phyloP scores from a whole-genome alignment of 2,797 vertebrate genomes.

The Sebastes cheni region DNA sequence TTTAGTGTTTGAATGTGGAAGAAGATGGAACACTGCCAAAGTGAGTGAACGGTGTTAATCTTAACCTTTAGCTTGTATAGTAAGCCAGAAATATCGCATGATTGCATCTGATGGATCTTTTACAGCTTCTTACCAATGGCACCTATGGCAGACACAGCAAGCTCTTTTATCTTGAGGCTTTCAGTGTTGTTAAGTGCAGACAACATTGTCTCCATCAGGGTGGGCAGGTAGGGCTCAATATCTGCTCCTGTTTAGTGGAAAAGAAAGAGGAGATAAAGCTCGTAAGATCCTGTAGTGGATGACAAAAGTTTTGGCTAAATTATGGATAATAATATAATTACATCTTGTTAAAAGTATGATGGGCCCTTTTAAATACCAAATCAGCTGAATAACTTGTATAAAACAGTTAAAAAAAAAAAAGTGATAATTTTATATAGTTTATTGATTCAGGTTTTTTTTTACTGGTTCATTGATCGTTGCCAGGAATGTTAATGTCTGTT shows the following conservation, averaged over 20 bases:
- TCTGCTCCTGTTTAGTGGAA: slow-evolving; percentile 76
- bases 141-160: slow-evolving; percentile 88
- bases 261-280: neutral
- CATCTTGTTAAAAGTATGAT: neutral
- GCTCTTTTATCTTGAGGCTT: slow-evolving; percentile 86
- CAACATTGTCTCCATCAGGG: slow-evolving; percentile 91
- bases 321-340: neutral
- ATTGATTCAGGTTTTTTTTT: neutral
- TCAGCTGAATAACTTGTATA: neutral
- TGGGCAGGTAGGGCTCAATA: slow-evolving; percentile 88
- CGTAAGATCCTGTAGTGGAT: neutral
- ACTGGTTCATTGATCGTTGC: neutral
- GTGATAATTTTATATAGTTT: neutral
- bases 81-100: neutral
- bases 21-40: neutral
- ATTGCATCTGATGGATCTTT: neutral
- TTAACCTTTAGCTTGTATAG: neutral
- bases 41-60: neutral
- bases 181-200: slow-evolving; percentile 80
- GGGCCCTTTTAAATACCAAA: neutral
- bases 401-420: neutral
- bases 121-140: slow-evolving; percentile 85
- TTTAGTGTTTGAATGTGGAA: neutral
- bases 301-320: neutral
- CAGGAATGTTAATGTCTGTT: neutral